Base-by-base conservation (phyloP, 2,797 vertebrate genomes). In the Alcedo quadribrachys region DNA sequence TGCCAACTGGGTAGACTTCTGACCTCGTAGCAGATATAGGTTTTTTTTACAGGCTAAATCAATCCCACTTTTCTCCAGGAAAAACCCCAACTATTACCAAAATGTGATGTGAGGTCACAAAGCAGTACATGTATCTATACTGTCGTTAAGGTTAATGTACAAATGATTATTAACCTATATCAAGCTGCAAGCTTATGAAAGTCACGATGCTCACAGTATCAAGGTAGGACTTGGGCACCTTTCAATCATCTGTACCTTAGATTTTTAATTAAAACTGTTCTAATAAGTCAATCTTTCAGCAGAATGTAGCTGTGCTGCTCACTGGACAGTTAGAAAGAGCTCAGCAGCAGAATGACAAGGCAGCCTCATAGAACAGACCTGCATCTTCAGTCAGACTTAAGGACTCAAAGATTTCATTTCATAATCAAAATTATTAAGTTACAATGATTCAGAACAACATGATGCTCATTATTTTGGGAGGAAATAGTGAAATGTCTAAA, bases 261-360 rank as follows among this genome's bases (percentile, higher is more conserved):
- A 57, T 67, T 79, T 91, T 73, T 71, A 77, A 94, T 92, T 91
- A 87, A 88, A 87, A 62, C 42, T 43, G 18, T 37, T 58, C 73
- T 73, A 81, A 33, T 24, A 83, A 87, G 32, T 69, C 76, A 55
- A 9, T 57, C 60, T 75, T 89, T 76, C 85, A 94, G 67, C 32
- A 89, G 33, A 83, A 83, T 42, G 69, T 30, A 66, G 27, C 25
- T 66, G 53, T 48, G 30, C 19, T 91, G 60, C 25, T 76, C 46
- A 69, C 25, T 42, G 46, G 22, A 71, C 17, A 69, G 55, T 30
- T n/a, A 37, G 30, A 63, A 89, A 30, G 5, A 87, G 13, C 40
- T 85, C 28, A 83, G 45, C 1, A 79, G 63, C 24, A 77, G 65
- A 91, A 79, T 40, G 35, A 91, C 70, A 68, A 71, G 21, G 28